Evolutionary conservation across 2,888 invertebrate species (phyloP).

Genomic region (Scaptomyza parva): DNA sequence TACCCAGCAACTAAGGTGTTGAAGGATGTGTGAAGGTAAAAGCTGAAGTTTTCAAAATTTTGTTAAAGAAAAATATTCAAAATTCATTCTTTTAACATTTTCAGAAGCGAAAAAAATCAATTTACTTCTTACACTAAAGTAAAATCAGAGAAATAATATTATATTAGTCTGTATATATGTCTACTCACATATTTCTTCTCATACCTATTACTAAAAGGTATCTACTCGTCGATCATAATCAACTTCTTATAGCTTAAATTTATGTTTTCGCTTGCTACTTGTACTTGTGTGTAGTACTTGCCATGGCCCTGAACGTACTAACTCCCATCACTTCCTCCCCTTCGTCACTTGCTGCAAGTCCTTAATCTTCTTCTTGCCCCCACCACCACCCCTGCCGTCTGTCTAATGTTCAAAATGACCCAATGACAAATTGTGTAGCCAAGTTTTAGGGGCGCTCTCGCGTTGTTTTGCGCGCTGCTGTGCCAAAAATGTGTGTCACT

Average conservation of each 20-base stretch:
- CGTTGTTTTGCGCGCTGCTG: slow-evolving; percentile 33
- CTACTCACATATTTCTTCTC: background rate
- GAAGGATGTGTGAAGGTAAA: slow-evolving; percentile 5
- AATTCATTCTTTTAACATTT: no score
- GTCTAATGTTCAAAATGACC: slow-evolving; percentile 69
- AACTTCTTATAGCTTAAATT: background rate
- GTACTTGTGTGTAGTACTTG: slow-evolving; percentile 17
- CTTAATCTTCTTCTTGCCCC: slow-evolving; percentile 9
- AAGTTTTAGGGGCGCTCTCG: slow-evolving; percentile 50
- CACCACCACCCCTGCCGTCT: background rate
- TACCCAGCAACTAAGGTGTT: slow-evolving; percentile 1
- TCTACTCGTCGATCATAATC: background rate
- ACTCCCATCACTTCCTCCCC: background rate
- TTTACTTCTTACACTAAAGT: no score
- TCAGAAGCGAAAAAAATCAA: no score
- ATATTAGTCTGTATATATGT: background rate
- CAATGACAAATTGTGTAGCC: slow-evolving; percentile 70
- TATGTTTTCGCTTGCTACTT: slow-evolving; percentile 7
- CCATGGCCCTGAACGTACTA: slow-evolving; percentile 13
- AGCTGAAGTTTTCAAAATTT: no score
- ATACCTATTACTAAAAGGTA: background rate
- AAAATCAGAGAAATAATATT: no score
- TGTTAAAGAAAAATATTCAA: no score
- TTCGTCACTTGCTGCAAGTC: background rate
- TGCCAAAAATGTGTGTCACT: slow-evolving; percentile 26